Evolutionary conservation across 92 coral and sea anemone genomes (phyloP).

Genomic region (Chrysogorgia sp.): DNA sequence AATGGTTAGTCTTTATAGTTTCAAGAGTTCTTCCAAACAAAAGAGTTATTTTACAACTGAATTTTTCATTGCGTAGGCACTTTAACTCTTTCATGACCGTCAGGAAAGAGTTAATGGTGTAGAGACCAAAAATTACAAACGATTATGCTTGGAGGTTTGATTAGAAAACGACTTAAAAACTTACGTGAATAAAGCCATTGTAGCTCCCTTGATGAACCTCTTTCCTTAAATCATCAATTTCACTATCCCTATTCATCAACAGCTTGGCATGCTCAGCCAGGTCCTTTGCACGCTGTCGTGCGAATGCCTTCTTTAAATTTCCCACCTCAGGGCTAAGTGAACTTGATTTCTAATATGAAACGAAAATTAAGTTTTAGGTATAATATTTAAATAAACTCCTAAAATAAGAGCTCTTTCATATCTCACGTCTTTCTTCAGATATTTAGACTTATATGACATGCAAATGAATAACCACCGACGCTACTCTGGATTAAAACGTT

Average conservation of each 20-base stretch:
- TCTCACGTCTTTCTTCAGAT: not conserved
- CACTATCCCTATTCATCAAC: constrained; percentile 75
- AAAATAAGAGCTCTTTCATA: not conserved
- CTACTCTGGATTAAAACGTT: too few relatives aligned
- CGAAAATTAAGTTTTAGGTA: not conserved
- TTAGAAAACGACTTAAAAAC: too few relatives aligned
- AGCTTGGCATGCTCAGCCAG: constrained; percentile 93
- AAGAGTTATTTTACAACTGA: too few relatives aligned
- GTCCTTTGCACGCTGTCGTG: constrained; percentile 92
- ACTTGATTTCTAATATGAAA: constrained; percentile 67
- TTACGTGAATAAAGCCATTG: constrained; percentile 29
- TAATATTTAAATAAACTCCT: not conserved
- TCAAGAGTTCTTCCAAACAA: too few relatives aligned
- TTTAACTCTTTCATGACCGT: too few relatives aligned
- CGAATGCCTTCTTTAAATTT: constrained; percentile 88
- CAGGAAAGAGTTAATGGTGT: not conserved
- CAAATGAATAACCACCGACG: too few relatives aligned
- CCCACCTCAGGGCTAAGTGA: constrained; percentile 75
- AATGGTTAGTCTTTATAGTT: too few relatives aligned
- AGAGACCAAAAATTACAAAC: not conserved
- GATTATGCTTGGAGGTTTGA: not conserved
- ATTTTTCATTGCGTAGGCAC: too few relatives aligned
- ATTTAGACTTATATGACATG: not conserved
- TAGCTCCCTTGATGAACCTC: constrained; percentile 44
- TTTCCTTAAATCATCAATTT: constrained; percentile 74